Conservation (phyloP, 2,888 invertebrate genomes). For the Aspidiotus destructor region DNA sequence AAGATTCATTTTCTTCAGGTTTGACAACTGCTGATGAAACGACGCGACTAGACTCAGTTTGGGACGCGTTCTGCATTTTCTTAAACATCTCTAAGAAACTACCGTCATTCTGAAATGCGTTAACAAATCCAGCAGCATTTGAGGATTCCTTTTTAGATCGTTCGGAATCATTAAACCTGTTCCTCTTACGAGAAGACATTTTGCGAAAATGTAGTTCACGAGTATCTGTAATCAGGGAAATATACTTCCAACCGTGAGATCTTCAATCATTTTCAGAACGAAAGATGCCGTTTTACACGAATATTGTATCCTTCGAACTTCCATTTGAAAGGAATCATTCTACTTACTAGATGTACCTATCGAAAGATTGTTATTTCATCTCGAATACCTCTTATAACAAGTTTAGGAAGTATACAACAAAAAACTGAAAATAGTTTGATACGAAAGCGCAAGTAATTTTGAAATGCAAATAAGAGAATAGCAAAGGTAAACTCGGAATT, state of each 20-base stretch:
- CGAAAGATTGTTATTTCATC: too few species aligned
- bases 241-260: slow-evolving; percentile 39
- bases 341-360: too few species aligned
- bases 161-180: neutral
- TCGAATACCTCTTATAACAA: too few species aligned
- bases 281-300: neutral
- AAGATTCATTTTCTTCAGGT: slow-evolving; percentile 6
- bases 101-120: slow-evolving; percentile 78
- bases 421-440: too few species aligned
- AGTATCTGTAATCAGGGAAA: slow-evolving; percentile 37
- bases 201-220: slow-evolving; percentile 37
- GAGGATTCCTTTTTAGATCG: too few species aligned
- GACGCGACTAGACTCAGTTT: slow-evolving; percentile 10
- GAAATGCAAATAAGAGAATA: too few species aligned
- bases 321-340: too few species aligned
- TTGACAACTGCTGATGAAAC: neutral
- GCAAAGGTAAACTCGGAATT: too few species aligned
- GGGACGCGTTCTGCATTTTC: slow-evolving; percentile 55
- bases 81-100: slow-evolving; percentile 86
- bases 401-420: too few species aligned
- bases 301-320: too few species aligned
- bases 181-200: slow-evolving; percentile 16
- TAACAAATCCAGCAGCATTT: slow-evolving; percentile 38
- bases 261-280: slow-evolving; percentile 13
- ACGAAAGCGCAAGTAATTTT: too few species aligned